phyloP scores from a whole-genome alignment of 1,140 invertebrate genomes.

The Leptopilina boulardi region DNA sequence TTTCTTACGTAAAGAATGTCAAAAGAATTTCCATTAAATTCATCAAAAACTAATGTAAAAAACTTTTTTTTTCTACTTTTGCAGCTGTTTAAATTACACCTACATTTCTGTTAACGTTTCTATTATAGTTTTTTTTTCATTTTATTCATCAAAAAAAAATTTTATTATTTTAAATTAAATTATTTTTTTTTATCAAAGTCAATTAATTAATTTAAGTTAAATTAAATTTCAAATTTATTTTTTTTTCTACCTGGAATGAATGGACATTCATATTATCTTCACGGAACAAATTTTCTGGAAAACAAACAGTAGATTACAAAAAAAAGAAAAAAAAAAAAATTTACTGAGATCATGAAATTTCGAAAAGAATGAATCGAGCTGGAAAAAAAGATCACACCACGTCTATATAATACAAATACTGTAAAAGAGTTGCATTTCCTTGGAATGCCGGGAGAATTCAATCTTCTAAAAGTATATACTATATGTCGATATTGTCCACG shows the following conservation, averaged over 20 bases:
- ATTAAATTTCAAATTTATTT: too few species aligned
- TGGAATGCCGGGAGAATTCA: not conserved
- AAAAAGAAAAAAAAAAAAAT: not conserved
- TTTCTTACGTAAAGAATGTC: not conserved
- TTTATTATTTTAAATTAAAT: too few species aligned
- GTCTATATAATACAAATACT: slow-evolving; percentile 17
- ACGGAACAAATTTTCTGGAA: too few species aligned
- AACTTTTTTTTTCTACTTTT: not conserved
- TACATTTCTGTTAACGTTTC: not conserved
- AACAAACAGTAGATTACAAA: not conserved
- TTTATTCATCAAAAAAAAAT: too few species aligned
- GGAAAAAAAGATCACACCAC: slow-evolving; percentile 6
- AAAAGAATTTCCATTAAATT: slow-evolving; percentile 2
- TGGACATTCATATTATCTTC: too few species aligned
- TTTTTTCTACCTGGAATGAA: too few species aligned
- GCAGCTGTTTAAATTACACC: not conserved
- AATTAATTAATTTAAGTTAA: too few species aligned
- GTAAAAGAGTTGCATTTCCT: slow-evolving; percentile 11
- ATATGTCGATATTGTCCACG: slow-evolving; percentile 16
- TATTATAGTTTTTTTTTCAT: not conserved
- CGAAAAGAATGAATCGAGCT: not conserved
- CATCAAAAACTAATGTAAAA: not conserved
- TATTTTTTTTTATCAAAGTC: too few species aligned
- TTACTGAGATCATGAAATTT: not conserved
- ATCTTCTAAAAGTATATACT: not conserved